A percentile compares a stretch with the other conserved stretches of the same genome.
phyloP scores from a whole-genome alignment of 2,888 invertebrate species.

The Cephus sareptanus region DNA sequence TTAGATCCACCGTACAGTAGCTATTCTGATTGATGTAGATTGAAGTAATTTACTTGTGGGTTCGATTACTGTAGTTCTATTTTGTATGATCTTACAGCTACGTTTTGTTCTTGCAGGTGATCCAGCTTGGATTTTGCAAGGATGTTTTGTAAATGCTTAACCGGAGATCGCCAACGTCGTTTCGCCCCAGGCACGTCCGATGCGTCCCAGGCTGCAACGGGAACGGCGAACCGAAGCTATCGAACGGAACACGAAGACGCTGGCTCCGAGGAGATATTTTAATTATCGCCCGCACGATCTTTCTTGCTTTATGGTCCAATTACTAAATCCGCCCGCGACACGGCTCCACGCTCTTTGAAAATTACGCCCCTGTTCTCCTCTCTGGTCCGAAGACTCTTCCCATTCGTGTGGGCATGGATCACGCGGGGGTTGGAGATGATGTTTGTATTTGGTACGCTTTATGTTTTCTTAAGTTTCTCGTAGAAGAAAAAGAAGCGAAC shows the following conservation, averaged over 20 bases:
- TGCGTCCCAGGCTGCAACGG: slow-evolving; percentile 38
- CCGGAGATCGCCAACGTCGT: slow-evolving; percentile 60
- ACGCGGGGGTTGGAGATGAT: background rate
- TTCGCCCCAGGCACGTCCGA: slow-evolving; percentile 54
- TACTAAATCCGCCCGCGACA: slow-evolving; percentile 27
- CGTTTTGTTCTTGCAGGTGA: background rate
- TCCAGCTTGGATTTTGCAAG: background rate
- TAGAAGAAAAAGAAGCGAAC: background rate
- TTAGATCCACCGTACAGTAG: background rate
- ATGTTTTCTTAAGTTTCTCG: background rate
- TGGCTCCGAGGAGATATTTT: slow-evolving; percentile 47
- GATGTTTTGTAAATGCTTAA: slow-evolving; percentile 45
- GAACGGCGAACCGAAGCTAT: slow-evolving; percentile 49
- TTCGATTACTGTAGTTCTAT: background rate
- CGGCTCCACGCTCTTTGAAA: background rate
- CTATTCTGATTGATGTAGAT: background rate
- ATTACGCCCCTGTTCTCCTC: background rate
- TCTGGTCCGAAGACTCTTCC: background rate
- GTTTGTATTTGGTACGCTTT: background rate
- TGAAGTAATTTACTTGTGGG: background rate
- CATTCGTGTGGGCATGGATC: background rate
- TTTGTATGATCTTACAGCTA: background rate
- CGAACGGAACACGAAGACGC: slow-evolving; percentile 41
- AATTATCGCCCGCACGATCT: slow-evolving; percentile 57
- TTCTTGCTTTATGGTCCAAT: slow-evolving; percentile 32